Evolutionary conservation across 2,888 invertebrate species (phyloP).

Genomic region (Oscheius sp.): DNA sequence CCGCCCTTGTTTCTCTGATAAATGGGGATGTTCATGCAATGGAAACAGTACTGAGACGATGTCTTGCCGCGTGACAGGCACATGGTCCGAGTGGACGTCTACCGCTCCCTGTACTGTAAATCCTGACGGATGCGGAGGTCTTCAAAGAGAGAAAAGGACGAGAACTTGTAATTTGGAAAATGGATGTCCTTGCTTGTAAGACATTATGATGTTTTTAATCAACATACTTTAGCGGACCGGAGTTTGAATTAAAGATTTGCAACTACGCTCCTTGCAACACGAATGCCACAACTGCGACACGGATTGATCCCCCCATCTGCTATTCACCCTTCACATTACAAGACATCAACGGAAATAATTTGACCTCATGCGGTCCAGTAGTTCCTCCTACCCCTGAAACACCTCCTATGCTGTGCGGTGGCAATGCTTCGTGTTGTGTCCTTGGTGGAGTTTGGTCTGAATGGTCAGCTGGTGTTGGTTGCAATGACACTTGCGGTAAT

Average conservation of each 20-base stretch:
- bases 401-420: slow-evolving; percentile 23
- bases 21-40: slow-evolving; percentile 16
- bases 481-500: slow-evolving; percentile 38
- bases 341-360: slow-evolving; percentile 21
- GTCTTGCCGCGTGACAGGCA: neutral
- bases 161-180: slow-evolving; percentile 20
- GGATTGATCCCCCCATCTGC: slow-evolving; percentile 1
- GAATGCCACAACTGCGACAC: neutral
- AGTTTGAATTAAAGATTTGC: neutral
- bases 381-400: neutral
- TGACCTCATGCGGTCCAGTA: slow-evolving; percentile 19
- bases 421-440: slow-evolving; percentile 24
- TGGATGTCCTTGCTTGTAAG: slow-evolving; percentile 33
- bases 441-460: slow-evolving; percentile 44
- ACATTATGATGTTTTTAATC: neutral
- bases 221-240: neutral
- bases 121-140: too few species aligned
- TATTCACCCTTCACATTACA: neutral
- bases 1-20: slow-evolving; percentile 12
- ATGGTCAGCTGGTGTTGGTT: slow-evolving; percentile 39
- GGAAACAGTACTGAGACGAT: slow-evolving; percentile 9
- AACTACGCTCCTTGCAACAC: slow-evolving; percentile 28
- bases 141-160: neutral
- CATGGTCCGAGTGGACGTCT: slow-evolving; percentile 31
- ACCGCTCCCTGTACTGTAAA: too few species aligned